Conservation (phyloP, 2,888 invertebrate species). For the Furcula furcula region DNA sequence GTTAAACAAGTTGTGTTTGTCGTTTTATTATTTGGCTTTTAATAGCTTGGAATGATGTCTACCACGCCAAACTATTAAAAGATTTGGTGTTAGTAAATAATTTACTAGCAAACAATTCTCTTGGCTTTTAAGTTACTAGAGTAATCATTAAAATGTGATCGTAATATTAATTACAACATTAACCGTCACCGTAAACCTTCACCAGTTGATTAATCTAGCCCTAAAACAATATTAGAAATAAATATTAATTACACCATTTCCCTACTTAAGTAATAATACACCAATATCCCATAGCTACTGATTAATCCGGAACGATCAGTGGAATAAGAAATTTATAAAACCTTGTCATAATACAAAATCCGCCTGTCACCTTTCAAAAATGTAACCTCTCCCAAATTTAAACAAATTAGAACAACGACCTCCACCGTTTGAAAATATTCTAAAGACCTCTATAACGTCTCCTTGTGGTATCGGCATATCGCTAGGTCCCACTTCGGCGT, state of each 20-base stretch:
- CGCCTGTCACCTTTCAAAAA: background rate
- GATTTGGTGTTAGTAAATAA: too few relatives aligned
- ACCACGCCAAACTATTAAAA: background rate
- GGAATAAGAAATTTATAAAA: too few relatives aligned
- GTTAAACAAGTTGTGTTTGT: constrained; percentile 5
- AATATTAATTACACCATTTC: too few relatives aligned
- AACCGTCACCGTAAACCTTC: constrained; percentile 28
- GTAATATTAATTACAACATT: constrained; percentile 10
- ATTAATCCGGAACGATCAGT: too few relatives aligned
- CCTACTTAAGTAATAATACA: too few relatives aligned
- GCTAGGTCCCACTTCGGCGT: constrained; percentile 64
- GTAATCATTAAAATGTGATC: background rate
- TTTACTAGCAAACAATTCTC: too few relatives aligned
- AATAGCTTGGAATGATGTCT: constrained; percentile 1
- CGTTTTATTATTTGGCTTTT: background rate
- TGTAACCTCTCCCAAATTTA: constrained; percentile 5
- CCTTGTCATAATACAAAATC: too few relatives aligned
- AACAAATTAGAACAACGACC: constrained; percentile 29
- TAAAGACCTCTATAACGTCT: constrained; percentile 66
- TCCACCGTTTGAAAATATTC: constrained; percentile 45
- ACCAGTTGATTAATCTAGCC: constrained; percentile 11
- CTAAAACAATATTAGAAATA: background rate
- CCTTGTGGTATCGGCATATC: constrained; percentile 65
- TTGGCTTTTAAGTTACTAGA: background rate
- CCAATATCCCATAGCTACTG: too few relatives aligned